phyloP scores from a whole-genome alignment of 2,888 invertebrate genomes.

The Acanthosepion esculentum region DNA sequence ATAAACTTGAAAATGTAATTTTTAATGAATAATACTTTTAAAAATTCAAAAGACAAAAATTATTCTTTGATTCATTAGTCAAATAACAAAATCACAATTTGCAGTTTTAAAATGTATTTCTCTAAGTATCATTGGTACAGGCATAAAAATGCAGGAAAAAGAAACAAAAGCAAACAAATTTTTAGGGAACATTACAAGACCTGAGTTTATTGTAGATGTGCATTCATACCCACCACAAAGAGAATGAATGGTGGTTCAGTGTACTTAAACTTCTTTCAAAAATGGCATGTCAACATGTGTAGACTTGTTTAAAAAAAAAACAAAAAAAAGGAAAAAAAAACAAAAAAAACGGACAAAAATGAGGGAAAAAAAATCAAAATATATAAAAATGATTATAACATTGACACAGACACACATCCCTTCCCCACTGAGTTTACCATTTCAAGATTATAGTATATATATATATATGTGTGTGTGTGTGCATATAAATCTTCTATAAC shows the following conservation, averaged over 20 bases:
- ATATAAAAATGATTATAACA: neutral
- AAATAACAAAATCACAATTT: neutral
- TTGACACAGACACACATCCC: too few species aligned
- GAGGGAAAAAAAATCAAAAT: neutral
- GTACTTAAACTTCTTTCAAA: too few species aligned
- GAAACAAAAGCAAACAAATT: neutral
- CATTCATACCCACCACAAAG: neutral
- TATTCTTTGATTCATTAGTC: conserved; percentile 2
- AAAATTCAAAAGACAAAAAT: too few species aligned
- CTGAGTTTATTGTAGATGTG: neutral
- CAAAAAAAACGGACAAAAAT: too few species aligned
- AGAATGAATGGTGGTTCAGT: neutral
- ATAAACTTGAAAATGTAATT: too few species aligned
- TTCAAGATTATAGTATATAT: neutral
- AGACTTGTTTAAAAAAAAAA: neutral
- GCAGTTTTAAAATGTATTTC: neutral
- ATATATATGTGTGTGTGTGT: neutral
- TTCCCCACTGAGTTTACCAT: neutral
- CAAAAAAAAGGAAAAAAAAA: too few species aligned
- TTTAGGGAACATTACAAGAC: neutral
- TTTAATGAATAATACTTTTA: too few species aligned
- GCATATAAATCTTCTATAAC: too few species aligned
- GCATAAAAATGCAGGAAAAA: neutral
- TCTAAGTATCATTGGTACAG: neutral
- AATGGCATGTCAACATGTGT: neutral